phyloP scores from a whole-genome alignment of 2,113 vertebrate species.

The Spilogale gracilis region DNA sequence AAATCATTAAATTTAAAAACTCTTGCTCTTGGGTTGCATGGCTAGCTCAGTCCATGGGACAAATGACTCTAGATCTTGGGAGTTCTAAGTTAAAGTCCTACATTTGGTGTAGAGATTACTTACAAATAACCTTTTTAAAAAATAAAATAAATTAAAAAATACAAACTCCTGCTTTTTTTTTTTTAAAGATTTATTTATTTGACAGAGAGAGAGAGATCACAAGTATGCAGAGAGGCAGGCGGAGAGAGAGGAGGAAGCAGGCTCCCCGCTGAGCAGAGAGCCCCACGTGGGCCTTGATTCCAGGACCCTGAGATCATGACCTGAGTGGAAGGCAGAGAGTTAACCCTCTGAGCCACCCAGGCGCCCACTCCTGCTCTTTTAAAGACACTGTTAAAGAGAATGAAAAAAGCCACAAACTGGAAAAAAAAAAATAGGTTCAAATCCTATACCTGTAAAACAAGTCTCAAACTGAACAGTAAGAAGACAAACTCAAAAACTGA shows the following conservation, averaged over 20 bases:
- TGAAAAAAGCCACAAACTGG: neutral
- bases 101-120: neutral
- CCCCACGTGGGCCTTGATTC: no score
- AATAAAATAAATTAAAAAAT: neutral
- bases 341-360: no score
- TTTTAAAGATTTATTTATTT: no score
- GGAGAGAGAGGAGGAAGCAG: no score
- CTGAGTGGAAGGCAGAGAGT: no score
- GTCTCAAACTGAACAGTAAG: neutral
- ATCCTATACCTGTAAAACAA: neutral
- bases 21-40: neutral
- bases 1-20: neutral
- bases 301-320: no score
- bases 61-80: neutral
- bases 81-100: neutral
- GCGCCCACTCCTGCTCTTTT: neutral
- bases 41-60: neutral
- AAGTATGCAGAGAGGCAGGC: no score
- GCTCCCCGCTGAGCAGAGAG: no score
- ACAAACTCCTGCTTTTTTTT: neutral
- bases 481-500: neutral
- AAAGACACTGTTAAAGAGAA: constrained; percentile 1
- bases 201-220: no score
- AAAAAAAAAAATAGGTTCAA: neutral
- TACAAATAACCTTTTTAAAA: neutral